Evolutionary conservation across 1,140 invertebrate genomes (phyloP).

Genomic region (Neuroterus valhalla): DNA sequence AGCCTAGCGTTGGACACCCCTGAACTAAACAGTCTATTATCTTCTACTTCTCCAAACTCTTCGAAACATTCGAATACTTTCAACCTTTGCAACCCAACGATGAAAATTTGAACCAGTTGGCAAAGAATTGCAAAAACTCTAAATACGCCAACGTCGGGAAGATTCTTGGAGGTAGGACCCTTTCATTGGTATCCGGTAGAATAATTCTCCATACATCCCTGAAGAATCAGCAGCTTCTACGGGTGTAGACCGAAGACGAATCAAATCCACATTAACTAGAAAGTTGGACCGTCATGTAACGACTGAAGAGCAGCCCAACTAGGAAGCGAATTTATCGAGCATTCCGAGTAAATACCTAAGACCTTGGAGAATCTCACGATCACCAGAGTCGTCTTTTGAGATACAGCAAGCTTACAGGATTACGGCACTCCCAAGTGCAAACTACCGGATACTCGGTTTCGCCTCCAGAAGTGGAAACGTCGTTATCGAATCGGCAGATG

Average conservation of each 20-base stretch:
- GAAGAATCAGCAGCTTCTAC: background rate
- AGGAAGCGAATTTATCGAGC: background rate
- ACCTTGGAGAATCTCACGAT: slow-evolving; percentile 12
- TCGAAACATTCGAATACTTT: too few relatives aligned
- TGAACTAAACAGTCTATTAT: too few relatives aligned
- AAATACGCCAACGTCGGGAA: too few relatives aligned
- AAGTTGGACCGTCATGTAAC: background rate
- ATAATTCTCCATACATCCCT: background rate
- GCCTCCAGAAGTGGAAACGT: background rate
- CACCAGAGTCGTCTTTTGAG: background rate
- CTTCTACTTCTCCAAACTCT: too few relatives aligned
- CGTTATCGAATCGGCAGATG: background rate
- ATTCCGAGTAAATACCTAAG: slow-evolving; percentile 5
- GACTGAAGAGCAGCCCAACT: slow-evolving; percentile 7
- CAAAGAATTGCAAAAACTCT: too few relatives aligned
- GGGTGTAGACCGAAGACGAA: background rate
- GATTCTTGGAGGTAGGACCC: background rate
- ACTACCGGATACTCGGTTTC: background rate
- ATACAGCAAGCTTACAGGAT: background rate
- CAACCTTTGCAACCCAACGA: too few relatives aligned
- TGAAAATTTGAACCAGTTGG: too few relatives aligned
- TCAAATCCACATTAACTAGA: slow-evolving; percentile 6
- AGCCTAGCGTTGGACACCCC: too few relatives aligned
- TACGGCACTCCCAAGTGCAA: slow-evolving; percentile 9
- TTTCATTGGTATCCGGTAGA: background rate